These are phyloP conservation scores for Pherbina coryleti DNA, from an alignment of 2,888 invertebrate genomes.

Conservation along the genomic window DNA sequence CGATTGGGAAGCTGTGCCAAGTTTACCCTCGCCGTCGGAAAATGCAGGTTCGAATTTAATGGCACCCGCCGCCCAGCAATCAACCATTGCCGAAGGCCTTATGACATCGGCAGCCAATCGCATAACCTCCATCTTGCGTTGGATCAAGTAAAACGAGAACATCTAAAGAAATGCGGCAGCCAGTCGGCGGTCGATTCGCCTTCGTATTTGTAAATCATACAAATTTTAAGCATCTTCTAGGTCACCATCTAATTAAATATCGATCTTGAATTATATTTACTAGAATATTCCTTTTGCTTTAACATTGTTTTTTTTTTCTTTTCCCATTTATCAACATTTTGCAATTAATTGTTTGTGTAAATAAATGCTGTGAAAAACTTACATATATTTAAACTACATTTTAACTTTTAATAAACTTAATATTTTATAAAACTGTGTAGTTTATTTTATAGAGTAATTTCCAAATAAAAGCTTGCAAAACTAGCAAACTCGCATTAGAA, in stretches of 20 bases:
- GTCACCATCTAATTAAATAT: neutral
- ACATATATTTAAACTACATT: conserved; percentile 28
- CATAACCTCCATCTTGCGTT: conserved; percentile 83
- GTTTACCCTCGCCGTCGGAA: conserved; percentile 58
- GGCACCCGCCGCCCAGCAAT: conserved; percentile 60
- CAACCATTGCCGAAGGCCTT: conserved; percentile 79
- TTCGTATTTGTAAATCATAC: conserved; percentile 16
- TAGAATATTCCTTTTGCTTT: neutral
- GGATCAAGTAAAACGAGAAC: conserved; percentile 59
- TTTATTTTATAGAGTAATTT: conserved; percentile 25
- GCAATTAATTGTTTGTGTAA: conserved; percentile 28
- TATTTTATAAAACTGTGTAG: conserved; percentile 24
- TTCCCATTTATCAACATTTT: neutral
- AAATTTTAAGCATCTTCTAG: neutral
- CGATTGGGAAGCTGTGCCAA: conserved; percentile 83
- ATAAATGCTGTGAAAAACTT: conserved; percentile 26
- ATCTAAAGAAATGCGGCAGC: neutral
- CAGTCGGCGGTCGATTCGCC: neutral
- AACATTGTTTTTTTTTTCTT: neutral
- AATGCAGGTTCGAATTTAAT: conserved; percentile 57
- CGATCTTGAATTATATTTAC: neutral
- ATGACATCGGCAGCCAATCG: conserved; percentile 87
- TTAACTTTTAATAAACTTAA: conserved; percentile 37
- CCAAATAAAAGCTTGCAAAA: neutral
- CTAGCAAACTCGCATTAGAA: neutral